Evolutionary conservation across 2,888 invertebrate species (phyloP), one percentile per base, ranked within the genome.

Genomic region (Calliopum simillimum): DNA sequence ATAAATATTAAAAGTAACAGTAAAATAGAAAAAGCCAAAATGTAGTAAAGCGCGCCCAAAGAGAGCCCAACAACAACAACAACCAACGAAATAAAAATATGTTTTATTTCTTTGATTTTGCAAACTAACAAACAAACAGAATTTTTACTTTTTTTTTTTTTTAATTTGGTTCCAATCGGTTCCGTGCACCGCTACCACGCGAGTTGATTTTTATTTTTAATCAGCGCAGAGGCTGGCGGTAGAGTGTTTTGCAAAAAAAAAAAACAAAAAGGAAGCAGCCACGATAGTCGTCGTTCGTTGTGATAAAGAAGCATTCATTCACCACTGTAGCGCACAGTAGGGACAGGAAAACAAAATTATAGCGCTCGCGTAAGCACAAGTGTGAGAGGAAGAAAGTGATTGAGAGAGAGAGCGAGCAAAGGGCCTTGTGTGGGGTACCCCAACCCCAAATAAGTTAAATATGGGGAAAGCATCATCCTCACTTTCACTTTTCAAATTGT

Each of bases 161-260:
- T 79, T 79, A 80, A 79, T 76, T 61, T 76, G 78, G 80, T 82
- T 82, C 83, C 81, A 83, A 80, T 76, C 82, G 78, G 81, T 81
- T 81, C 82, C 83, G 79, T 79, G 81, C 79, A 82, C 81, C 77
- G 73, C 75, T 53, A 33, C 33, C 33, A 33, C 33, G 33, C 14
- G 23, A 66, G 58, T 58, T 67, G 46, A n/a, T 44, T 67, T 58
- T 67, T 67, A 67, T 56, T 58, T 58, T 67, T 67, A 58, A 59
- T 59, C 55, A 44, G 56, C n/a, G n/a, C 63, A 49, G 47, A n/a
- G 53, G 51, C 43, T 11, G 53, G 21, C 53, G 53, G 53, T 21
- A 59, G 56, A 59, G 25, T 51, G 51, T 11, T 1, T 65, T 53
- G 43, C 64, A n/a, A 21, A 33, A 33, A 33, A 65, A 53, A 63